Evolutionary conservation across 2,888 invertebrate species (phyloP).

Genomic region (Eupithecia vulgata): DNA sequence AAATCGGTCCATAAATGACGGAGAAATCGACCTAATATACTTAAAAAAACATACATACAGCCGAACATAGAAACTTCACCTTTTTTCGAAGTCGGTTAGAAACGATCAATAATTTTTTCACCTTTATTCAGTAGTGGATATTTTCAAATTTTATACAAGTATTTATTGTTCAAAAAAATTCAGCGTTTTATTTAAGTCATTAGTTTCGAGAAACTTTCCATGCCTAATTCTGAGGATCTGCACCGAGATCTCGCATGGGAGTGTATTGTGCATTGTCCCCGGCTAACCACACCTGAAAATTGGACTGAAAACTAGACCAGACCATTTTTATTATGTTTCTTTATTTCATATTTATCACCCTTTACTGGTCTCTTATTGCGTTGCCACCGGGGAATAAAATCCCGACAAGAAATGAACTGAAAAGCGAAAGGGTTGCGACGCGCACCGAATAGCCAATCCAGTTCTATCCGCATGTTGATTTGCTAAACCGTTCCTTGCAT

Average conservation of each 20-base stretch:
- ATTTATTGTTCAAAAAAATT: background rate
- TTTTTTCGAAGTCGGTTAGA: too few relatives aligned
- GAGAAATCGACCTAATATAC: too few relatives aligned
- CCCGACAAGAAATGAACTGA: constrained; percentile 74
- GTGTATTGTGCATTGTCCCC: too few relatives aligned
- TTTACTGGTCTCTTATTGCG: constrained; percentile 67
- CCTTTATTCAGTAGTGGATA: too few relatives aligned
- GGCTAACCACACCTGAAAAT: too few relatives aligned
- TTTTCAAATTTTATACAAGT: background rate
- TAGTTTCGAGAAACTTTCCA: too few relatives aligned
- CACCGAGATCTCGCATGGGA: too few relatives aligned
- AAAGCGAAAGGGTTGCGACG: constrained; percentile 73
- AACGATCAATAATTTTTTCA: too few relatives aligned
- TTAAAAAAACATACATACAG: too few relatives aligned
- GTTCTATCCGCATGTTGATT: constrained; percentile 66
- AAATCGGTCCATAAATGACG: too few relatives aligned
- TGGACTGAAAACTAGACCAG: background rate
- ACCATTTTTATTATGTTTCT: background rate
- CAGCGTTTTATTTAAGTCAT: background rate
- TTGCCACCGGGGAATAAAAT: constrained; percentile 69
- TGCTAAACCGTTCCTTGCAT: constrained; percentile 68
- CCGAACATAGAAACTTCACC: too few relatives aligned
- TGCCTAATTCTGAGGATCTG: too few relatives aligned
- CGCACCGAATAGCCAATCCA: constrained; percentile 65
- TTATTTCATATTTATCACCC: constrained; percentile 40